These are phyloP conservation scores for Eleutherodactylus coqui DNA, from an alignment of 2,797 vertebrate species.

Conservation along the genomic window DNA sequence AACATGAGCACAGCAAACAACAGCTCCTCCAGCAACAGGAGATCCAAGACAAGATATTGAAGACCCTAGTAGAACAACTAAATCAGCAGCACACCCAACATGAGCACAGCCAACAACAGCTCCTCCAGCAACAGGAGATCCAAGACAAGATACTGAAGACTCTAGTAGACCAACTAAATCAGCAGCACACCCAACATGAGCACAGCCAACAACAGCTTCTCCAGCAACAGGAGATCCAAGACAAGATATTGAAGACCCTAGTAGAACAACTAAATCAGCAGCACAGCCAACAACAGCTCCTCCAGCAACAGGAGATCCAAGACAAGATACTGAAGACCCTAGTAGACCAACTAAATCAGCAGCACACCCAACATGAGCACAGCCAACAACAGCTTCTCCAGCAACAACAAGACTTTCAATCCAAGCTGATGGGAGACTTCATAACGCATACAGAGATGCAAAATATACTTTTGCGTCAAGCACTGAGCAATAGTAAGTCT, in stretches of 20 bases:
- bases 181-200: no score
- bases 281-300: no score
- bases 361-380: not conserved
- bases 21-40: not conserved
- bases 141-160: no score
- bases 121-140: slow-evolving; percentile 18
- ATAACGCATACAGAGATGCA: not conserved
- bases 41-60: not conserved
- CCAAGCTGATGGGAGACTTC: not conserved
- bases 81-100: not conserved
- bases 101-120: not conserved
- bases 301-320: no score
- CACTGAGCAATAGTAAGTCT: not conserved
- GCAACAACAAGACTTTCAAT: not conserved
- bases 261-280: no score
- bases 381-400: not conserved
- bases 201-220: no score
- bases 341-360: not conserved
- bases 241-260: no score
- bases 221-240: no score
- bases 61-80: not conserved
- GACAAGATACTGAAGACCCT: not conserved
- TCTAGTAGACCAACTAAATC: no score
- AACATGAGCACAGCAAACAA: not conserved
- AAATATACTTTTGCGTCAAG: not conserved